phyloP scores from a whole-genome alignment of 2,113 vertebrate species.

The Edolisoma coerulescens region DNA sequence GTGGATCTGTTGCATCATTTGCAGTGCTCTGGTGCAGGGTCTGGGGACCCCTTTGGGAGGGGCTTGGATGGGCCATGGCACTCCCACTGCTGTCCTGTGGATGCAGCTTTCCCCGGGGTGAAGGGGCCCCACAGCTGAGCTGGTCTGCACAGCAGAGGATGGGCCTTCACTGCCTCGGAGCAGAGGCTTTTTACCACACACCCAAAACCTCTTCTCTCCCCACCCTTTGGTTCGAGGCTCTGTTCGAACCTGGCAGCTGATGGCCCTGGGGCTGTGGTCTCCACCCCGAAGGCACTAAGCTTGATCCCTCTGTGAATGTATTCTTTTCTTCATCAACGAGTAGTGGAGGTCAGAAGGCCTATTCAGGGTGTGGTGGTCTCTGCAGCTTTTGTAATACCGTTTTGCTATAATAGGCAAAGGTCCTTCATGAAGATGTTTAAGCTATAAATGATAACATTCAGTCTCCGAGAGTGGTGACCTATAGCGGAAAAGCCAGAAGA shows the following conservation, averaged over 20 bases:
- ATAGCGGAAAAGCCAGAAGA: neutral
- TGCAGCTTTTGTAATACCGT: neutral
- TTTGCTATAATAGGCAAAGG: neutral
- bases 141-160: neutral
- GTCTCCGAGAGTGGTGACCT: neutral
- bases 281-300: neutral
- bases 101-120: neutral
- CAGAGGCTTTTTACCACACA: neutral
- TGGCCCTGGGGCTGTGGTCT: neutral
- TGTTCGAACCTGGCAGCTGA: neutral
- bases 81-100: neutral
- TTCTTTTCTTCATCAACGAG: neutral
- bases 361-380: too few species aligned
- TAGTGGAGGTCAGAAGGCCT: neutral
- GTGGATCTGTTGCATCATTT: neutral
- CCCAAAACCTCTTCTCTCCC: neutral
- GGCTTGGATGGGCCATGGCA: neutral
- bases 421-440: neutral
- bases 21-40: neutral
- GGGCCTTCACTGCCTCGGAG: accelerated
- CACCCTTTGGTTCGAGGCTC: neutral
- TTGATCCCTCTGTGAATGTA: neutral
- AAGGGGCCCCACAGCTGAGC: neutral
- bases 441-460: neutral
- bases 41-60: neutral